phyloP scores from a whole-genome alignment of 2,113 vertebrate genomes.

The Cebus imitator region DNA sequence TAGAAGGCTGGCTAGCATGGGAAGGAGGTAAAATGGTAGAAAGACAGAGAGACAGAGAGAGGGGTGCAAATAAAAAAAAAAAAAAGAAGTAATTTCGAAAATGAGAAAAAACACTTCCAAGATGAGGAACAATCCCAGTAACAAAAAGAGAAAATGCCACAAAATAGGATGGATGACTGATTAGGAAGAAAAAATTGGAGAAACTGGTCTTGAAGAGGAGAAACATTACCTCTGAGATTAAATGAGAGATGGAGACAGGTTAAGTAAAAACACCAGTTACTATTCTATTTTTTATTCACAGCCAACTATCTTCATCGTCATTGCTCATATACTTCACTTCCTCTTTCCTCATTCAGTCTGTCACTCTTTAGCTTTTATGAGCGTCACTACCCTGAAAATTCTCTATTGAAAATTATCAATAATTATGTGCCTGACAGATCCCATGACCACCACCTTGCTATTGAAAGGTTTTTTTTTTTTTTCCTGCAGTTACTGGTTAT shows the following conservation, averaged over 20 bases:
- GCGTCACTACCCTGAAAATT: background rate
- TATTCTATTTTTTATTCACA: background rate
- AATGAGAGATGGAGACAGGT: background rate
- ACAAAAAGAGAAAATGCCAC: background rate
- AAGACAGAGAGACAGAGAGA: background rate
- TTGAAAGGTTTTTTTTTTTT: background rate
- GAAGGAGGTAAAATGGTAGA: background rate
- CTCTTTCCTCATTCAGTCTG: background rate
- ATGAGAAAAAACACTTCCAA: background rate
- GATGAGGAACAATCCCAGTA: background rate
- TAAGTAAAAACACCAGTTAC: background rate
- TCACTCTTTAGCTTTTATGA: background rate
- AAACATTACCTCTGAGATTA: background rate
- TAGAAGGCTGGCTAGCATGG: background rate
- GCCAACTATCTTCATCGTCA: background rate
- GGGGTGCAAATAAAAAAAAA: background rate
- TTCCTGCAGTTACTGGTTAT: background rate
- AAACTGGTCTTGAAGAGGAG: background rate
- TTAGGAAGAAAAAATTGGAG: background rate
- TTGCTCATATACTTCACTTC: background rate
- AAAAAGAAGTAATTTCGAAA: background rate
- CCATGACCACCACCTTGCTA: background rate
- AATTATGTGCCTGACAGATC: background rate
- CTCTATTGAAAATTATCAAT: background rate
- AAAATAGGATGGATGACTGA: background rate